These are phyloP conservation scores for Cladopsammia gracilis DNA, from an alignment of 64 coral and sea anemone genomes.

Conservation along the genomic window DNA sequence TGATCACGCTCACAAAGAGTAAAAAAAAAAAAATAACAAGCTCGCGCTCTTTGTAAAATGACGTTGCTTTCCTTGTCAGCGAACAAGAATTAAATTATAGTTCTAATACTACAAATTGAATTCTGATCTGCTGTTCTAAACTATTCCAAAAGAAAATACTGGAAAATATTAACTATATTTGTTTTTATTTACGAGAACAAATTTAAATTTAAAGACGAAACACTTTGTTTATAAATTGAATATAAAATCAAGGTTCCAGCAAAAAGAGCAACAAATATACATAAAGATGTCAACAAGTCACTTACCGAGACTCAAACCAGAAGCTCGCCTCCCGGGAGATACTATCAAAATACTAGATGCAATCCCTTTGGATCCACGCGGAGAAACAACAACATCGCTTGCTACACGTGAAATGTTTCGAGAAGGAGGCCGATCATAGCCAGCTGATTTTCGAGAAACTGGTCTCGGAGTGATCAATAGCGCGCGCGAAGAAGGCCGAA, in stretches of 20 bases:
- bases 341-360: conserved; percentile 45
- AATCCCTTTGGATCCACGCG: conserved; percentile 50
- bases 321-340: conserved; percentile 38
- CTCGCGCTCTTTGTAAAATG: background rate
- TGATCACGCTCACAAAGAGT: background rate
- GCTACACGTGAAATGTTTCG: conserved; percentile 50
- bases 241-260: too few relatives aligned
- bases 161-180: background rate
- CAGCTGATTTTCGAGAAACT: conserved; percentile 51
- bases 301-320: conserved; percentile 39
- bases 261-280: background rate
- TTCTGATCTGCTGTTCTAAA: background rate
- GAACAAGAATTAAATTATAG: background rate
- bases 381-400: conserved; percentile 53
- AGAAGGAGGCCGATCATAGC: conserved; percentile 65
- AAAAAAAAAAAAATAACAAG: background rate
- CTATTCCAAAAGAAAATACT: background rate
- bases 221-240: too few relatives aligned
- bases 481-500: conserved; percentile 84
- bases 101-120: background rate
- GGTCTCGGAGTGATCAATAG: conserved; percentile 80
- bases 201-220: too few relatives aligned
- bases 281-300: background rate
- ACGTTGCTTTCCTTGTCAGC: background rate
- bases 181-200: too few relatives aligned